Evolutionary conservation across 2,113 vertebrate genomes (phyloP).

Genomic region (Pongo pygmaeus): DNA sequence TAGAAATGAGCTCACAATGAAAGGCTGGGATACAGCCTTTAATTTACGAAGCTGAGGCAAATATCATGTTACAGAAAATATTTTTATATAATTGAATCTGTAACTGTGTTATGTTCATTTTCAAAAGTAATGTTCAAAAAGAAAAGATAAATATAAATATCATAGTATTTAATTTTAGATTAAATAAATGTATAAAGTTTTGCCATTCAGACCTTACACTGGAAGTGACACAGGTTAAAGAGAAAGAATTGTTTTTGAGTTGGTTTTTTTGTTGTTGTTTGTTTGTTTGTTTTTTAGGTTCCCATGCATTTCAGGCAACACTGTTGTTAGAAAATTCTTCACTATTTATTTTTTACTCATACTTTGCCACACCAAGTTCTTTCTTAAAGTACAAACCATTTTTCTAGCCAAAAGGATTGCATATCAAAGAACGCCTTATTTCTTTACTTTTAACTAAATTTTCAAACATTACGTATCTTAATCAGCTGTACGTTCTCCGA

Average conservation of each 20-base stretch:
- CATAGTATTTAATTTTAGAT: not conserved
- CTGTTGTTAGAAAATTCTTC: not conserved
- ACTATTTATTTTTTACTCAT: not conserved
- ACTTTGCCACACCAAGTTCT: not conserved
- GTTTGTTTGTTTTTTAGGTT: not conserved
- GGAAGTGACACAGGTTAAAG: not conserved
- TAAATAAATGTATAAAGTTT: not conserved
- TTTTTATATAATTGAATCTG: not conserved
- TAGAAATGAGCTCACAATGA: not conserved
- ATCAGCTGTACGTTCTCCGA: not conserved
- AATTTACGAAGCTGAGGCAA: not conserved
- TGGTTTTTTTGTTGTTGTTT: not conserved
- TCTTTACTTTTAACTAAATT: not conserved
- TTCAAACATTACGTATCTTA: not conserved
- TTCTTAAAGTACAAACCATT: not conserved
- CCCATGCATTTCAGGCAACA: not conserved
- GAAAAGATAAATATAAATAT: not conserved
- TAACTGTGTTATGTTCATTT: not conserved
- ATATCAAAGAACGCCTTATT: not conserved
- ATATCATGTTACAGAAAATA: not conserved
- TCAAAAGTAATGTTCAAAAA: conserved; percentile 11
- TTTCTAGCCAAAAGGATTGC: not conserved
- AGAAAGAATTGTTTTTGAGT: not conserved
- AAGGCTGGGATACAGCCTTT: not conserved
- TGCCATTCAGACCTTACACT: not conserved